A percentile compares a stretch with the other conserved stretches of the same genome.
Conservation (phyloP, 1,140 invertebrate genomes). For the Belonocnema kinseyi region DNA sequence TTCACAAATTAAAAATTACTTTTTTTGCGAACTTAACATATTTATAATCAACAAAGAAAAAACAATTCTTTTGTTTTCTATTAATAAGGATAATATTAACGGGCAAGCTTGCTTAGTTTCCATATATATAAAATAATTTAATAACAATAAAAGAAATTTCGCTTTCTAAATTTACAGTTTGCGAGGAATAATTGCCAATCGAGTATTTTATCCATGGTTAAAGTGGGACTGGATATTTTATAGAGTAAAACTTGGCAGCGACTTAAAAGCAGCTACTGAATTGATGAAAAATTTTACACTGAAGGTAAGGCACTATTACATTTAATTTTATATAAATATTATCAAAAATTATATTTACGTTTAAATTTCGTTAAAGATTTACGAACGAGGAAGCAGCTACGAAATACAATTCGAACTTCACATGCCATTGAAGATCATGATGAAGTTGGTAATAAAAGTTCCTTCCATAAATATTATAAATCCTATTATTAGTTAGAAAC, state of each 20-base stretch:
- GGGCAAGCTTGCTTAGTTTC: too few species aligned
- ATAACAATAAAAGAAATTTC: too few species aligned
- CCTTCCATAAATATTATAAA: too few species aligned
- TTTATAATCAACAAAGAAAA: too few species aligned
- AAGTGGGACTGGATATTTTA: conserved; percentile 56
- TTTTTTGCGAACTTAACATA: too few species aligned
- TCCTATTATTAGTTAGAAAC: too few species aligned
- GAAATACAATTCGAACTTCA: not conserved
- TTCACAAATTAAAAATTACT: too few species aligned
- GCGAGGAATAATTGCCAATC: conserved; percentile 35
- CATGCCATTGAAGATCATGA: not conserved
- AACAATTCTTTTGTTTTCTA: too few species aligned
- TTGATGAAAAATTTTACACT: conserved; percentile 62
- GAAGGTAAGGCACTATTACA: conserved; percentile 34
- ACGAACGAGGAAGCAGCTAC: not conserved
- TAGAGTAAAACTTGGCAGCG: conserved; percentile 56
- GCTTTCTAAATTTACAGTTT: conserved; percentile 25
- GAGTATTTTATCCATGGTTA: conserved; percentile 61
- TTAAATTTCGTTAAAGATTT: not conserved
- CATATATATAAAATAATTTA: too few species aligned
- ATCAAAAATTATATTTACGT: not conserved
- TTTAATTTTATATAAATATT: not conserved
- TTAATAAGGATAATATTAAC: too few species aligned
- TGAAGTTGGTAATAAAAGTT: not conserved
- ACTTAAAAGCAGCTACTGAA: conserved; percentile 53